Base-by-base conservation (phyloP, 2,797 vertebrate species). In the Gobionotothen gibberifrons region DNA sequence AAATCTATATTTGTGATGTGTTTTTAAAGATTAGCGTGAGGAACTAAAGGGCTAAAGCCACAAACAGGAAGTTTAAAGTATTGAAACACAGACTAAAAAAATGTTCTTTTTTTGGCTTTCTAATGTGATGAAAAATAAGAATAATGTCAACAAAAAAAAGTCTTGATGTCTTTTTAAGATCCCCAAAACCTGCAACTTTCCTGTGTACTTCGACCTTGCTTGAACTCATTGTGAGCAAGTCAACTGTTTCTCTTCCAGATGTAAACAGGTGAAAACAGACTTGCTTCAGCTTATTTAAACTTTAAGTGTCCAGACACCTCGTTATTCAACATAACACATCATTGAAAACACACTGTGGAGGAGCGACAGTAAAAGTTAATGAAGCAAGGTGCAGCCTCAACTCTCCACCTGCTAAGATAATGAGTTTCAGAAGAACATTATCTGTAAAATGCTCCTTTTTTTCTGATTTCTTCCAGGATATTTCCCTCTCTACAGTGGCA, bases 331-430 rank as follows among this genome's bases (percentile, higher is more conserved):
- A 22, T 3, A 79, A 77, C 73, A 62, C 70, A 8, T 73, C 7
- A 51, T 76, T 80, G 76, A 69, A 84, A 88, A 77, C 26, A 9
- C 16, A 64, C 26, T 6, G 13, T 29, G 29, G 46, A 67, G 46
- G 52, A 60, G 59, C 0, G 8, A 26, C 11, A 39, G 51, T 76
- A 32, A 75, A 74, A 64, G 42, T 72, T 67, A 43, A 81, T 36
- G 49, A 76, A 69, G 63, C 2, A 14, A 65, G 32, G 40, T 68
- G 63, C 42, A 46, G 17, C 26, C 26, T 13, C n/a, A 58, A 55
- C 42, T 36, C 21, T 71, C 15, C 39, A 29, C 4, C 10, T n/a
- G 32, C 44, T 64, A 69, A 42, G 56, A 60, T 21, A 26, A 42
- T 16, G 14, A 12, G 17, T 15, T 49, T 69, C 69, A 36, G 22